Evolutionary conservation across 2,888 invertebrate species (phyloP).

Genomic region (Desoria tigrina): DNA sequence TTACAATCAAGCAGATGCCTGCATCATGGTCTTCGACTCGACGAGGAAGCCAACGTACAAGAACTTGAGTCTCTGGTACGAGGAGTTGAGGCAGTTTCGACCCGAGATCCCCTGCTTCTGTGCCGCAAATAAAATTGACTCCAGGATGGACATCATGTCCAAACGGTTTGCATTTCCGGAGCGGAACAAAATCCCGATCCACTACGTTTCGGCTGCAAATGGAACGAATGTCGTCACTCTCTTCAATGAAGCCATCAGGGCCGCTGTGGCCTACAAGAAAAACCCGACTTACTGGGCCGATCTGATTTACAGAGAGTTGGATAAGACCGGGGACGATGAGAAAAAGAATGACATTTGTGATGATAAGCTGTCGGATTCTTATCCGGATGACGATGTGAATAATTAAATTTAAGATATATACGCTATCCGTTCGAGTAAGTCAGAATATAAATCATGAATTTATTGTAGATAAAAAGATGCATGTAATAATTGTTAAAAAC

Average conservation of each 20-base stretch:
- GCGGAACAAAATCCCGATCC: slow-evolving; percentile 61
- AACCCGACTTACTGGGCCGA: slow-evolving; percentile 62
- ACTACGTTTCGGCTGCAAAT: slow-evolving; percentile 63
- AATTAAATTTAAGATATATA: too few species aligned
- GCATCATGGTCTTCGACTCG: slow-evolving; percentile 62
- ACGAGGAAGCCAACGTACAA: slow-evolving; percentile 63
- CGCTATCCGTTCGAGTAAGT: too few species aligned
- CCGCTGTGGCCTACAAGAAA: slow-evolving; percentile 61
- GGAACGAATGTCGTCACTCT: slow-evolving; percentile 64
- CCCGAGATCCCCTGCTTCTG: slow-evolving; percentile 62
- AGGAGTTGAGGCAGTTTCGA: slow-evolving; percentile 60
- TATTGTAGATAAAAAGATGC: too few species aligned
- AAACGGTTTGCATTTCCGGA: slow-evolving; percentile 61
- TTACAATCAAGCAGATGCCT: slow-evolving; percentile 63
- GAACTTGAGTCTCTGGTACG: slow-evolving; percentile 61
- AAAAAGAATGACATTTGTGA: too few species aligned
- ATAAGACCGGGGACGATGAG: too few species aligned
- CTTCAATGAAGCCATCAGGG: slow-evolving; percentile 61
- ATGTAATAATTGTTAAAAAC: too few species aligned
- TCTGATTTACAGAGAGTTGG: slow-evolving; percentile 61
- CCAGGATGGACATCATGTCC: slow-evolving; percentile 60
- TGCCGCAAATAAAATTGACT: slow-evolving; percentile 64
- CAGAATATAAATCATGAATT: too few species aligned
- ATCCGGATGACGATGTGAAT: too few species aligned
- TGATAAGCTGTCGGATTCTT: too few species aligned